These are phyloP conservation scores for Pheosia tremula DNA, from an alignment of 2,888 invertebrate species.

Conservation along the genomic window DNA sequence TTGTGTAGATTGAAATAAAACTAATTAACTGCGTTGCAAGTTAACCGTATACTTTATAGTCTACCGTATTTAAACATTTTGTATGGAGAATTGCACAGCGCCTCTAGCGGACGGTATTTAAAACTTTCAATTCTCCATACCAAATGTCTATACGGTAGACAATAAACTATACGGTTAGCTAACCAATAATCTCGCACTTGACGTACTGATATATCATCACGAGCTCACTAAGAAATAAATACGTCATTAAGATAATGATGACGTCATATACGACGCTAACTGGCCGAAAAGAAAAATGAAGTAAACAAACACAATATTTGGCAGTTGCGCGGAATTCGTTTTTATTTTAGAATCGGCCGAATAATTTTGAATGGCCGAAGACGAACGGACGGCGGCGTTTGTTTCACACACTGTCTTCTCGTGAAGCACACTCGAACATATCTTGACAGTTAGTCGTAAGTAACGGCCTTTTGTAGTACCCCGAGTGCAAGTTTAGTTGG, in stretches of 20 bases:
- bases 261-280: not conserved
- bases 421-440: not conserved
- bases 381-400: slow-evolving; percentile 32
- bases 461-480: not conserved
- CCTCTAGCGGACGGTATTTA: no score
- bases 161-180: no score
- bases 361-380: slow-evolving; percentile 37
- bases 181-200: no score
- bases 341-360: slow-evolving; percentile 55
- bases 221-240: not conserved
- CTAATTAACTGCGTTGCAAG: no score
- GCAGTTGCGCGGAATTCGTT: slow-evolving; percentile 48
- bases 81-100: no score
- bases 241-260: not conserved
- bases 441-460: not conserved
- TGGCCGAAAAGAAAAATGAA: slow-evolving; percentile 33
- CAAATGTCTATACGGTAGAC: no score
- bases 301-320: slow-evolving; percentile 52
- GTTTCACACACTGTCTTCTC: no score
- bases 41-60: no score
- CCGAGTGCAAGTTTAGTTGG: no score
- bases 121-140: no score
- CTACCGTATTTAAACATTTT: no score
- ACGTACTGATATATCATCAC: not conserved
- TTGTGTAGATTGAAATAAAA: no score